These are phyloP conservation scores for Intellagama lesueurii DNA, from an alignment of 2,797 vertebrate species.

Conservation along the genomic window DNA sequence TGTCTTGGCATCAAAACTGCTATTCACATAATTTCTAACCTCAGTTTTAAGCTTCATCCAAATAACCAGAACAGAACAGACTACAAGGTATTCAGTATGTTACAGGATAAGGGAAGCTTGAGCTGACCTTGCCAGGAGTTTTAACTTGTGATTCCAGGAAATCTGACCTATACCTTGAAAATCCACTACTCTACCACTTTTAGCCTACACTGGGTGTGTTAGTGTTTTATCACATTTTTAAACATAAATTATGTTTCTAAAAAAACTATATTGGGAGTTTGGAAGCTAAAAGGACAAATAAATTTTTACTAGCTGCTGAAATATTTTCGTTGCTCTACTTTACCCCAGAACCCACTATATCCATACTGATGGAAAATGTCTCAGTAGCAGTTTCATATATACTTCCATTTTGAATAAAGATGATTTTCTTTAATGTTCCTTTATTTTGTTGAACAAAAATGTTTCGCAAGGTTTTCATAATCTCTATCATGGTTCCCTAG, in stretches of 20 bases:
- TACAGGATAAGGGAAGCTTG: not conserved
- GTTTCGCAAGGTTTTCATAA: not conserved
- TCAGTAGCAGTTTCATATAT: not conserved
- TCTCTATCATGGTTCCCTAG: too few relatives aligned
- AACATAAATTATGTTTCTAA: not conserved
- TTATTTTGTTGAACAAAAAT: constrained; percentile 3
- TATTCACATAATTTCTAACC: constrained; percentile 22
- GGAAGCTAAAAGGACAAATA: constrained; percentile 31
- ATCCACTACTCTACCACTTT: not conserved
- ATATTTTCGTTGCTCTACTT: constrained; percentile 30
- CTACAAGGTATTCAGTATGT: not conserved
- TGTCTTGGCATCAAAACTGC: constrained; percentile 16
- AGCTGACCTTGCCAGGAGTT: not conserved
- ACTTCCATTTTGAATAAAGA: constrained; percentile 36
- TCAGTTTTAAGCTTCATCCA: constrained; percentile 27
- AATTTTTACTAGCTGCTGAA: constrained; percentile 40
- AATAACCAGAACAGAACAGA: not conserved
- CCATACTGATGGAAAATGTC: not conserved
- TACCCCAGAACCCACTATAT: constrained; percentile 19
- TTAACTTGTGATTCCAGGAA: constrained; percentile 21
- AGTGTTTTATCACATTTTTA: too few relatives aligned
- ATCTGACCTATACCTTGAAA: constrained; percentile 1
- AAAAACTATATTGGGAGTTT: constrained; percentile 33
- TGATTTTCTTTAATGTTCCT: constrained; percentile 14
- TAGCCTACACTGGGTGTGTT: not conserved